phyloP scores from a whole-genome alignment of 2,113 vertebrate genomes.

The Burhinus oedicnemus region DNA sequence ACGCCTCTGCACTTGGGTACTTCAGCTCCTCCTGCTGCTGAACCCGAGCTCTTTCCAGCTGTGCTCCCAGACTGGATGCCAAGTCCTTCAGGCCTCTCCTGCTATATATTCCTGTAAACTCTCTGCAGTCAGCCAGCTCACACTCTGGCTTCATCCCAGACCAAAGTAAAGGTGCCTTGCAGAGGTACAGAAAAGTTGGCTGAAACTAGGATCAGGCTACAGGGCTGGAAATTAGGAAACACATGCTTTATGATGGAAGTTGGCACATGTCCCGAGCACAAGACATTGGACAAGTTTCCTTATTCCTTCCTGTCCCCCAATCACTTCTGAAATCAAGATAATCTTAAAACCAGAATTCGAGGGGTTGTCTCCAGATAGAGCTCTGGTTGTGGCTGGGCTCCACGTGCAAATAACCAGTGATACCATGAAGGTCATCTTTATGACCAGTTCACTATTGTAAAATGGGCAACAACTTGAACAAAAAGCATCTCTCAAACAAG shows the following conservation, averaged over 20 bases:
- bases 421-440: neutral
- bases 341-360: neutral
- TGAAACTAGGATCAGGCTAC: neutral
- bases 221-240: conserved; percentile 7
- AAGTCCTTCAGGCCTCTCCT: neutral
- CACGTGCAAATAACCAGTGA: neutral
- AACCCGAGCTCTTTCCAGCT: conserved; percentile 2
- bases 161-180: conserved; percentile 22
- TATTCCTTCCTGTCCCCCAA: neutral
- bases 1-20: neutral
- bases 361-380: neutral
- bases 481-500: neutral
- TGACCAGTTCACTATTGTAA: neutral
- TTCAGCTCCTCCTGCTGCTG: conserved; percentile 20
- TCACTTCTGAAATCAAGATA: neutral
- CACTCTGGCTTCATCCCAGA: neutral
- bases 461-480: neutral
- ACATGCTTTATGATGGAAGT: neutral
- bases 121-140: neutral
- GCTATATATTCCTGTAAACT: neutral
- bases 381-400: neutral
- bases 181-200: neutral
- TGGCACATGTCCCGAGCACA: neutral
- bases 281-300: neutral
- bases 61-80: conserved; percentile 5